Evolutionary conservation across 2,113 vertebrate species (phyloP), one percentile per base, ranked within the genome.

Genomic region (Isichthys henryi): DNA sequence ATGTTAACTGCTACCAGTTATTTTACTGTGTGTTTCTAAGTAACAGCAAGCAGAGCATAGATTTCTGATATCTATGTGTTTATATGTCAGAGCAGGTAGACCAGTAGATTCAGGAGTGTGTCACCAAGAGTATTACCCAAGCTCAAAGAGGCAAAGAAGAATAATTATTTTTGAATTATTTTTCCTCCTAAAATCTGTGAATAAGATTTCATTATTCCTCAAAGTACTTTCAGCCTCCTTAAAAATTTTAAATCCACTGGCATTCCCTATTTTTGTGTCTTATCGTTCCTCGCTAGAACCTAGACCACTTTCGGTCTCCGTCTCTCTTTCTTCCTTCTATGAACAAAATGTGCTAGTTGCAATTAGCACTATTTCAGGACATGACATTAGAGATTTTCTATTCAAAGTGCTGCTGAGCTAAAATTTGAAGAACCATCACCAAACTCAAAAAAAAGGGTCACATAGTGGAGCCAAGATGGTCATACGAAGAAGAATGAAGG

Each of bases 361-460:
- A 89, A 90, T 89, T 87, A 86, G 27, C 70, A 49, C 88, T 86
- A 50, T 89, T 90, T 88, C n/a, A 56, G 56, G 46, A n/a, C 46
- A 48, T 56, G 21, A 46, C 84, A 17, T 80, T 89, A 86, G 43
- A 87, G 27, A 48, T 80, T 77, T 88, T 80, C 70, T 88, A 52
- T 88, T 88, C 70, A n/a, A 39, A 48, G 45, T 52, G 31, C 70
- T 52, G n/a, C 45, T 31, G 31, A 49, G 45, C 46, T 77, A 46
- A 48, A 88, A 88, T 39, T 43, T 50, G 70, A 39, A 19, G 17
- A 58, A 50, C 46, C 48, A 52, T 31, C 49, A 31, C 23, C 5
- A n/a, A 53, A 5, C 17, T 17, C 31, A 62, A 27, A 58, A 87
- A 58, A 39, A 39, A 87, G 48, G 27, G 49, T 48, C n/a, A 74